Conservation (phyloP, 2,113 vertebrate genomes). For the Odobenus rosmarus region DNA sequence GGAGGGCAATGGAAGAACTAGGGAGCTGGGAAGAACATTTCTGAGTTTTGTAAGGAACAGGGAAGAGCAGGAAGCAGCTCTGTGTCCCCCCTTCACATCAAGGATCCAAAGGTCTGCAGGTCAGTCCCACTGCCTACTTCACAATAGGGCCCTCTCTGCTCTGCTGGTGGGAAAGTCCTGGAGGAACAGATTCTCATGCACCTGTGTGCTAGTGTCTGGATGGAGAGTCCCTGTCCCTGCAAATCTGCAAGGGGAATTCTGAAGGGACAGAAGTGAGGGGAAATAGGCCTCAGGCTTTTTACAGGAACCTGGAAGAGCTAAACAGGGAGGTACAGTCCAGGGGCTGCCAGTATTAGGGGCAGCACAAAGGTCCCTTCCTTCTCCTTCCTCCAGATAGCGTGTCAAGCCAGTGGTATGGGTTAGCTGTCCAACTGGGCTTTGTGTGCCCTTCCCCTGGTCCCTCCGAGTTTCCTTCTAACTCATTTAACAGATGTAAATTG, state of each 20-base stretch:
- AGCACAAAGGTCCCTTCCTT: not conserved
- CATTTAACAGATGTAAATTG: not conserved
- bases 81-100: not conserved
- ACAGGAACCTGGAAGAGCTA: not conserved
- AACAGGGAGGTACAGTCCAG: not conserved
- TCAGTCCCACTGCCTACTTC: not conserved
- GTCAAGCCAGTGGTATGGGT: not conserved
- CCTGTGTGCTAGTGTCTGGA: not conserved
- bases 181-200: not conserved
- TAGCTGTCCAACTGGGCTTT: not conserved
- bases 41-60: not conserved
- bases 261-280: not conserved
- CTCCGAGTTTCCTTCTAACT: not conserved
- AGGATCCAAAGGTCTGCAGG: not conserved
- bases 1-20: not conserved
- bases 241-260: not conserved
- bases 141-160: not conserved
- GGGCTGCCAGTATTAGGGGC: not conserved
- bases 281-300: not conserved
- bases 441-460: not conserved
- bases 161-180: not conserved
- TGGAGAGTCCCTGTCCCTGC: not conserved
- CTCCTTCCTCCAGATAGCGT: not conserved
- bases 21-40: not conserved
- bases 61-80: not conserved